Percentiles rank a stretch among this genome's conserved stretches.
Conservation (phyloP, 1,140 invertebrate species). For the Pseudomyrmex gracilis region DNA sequence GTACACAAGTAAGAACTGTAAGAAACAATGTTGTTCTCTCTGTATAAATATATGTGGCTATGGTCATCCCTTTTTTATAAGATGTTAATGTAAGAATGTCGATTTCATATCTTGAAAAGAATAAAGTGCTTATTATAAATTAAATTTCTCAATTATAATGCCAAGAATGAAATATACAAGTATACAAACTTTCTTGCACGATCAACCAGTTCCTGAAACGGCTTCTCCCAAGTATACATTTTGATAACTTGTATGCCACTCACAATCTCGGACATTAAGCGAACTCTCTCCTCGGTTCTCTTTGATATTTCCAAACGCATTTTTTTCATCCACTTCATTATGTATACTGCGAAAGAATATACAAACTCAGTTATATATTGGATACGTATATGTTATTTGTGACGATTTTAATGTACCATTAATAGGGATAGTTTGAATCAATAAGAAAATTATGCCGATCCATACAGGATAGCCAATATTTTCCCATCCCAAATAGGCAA, state of each 20-base stretch:
- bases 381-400: background rate
- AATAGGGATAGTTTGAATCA: conserved; percentile 86
- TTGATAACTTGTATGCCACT: conserved; percentile 92
- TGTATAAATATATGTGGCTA: conserved; percentile 88
- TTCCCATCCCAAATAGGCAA: conserved; percentile 88
- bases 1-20: conserved; percentile 89
- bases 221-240: conserved; percentile 95
- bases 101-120: conserved; percentile 87
- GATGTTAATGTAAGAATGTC: conserved; percentile 89
- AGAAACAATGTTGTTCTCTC: conserved; percentile 90
- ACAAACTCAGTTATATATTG: background rate
- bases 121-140: background rate
- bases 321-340: conserved; percentile 88
- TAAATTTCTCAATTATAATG: background rate
- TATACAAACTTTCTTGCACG: conserved; percentile 84
- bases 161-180: background rate
- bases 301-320: conserved; percentile 89
- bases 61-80: conserved; percentile 90
- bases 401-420: no score
- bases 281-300: conserved; percentile 92
- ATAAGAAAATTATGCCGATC: conserved; percentile 87
- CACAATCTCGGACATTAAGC: conserved; percentile 94
- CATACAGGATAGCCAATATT: conserved; percentile 87
- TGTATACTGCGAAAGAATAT: conserved; percentile 85
- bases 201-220: conserved; percentile 89